Evolutionary conservation across 1,140 invertebrate species (phyloP).

Genomic region (Tachypleus tridentatus): DNA sequence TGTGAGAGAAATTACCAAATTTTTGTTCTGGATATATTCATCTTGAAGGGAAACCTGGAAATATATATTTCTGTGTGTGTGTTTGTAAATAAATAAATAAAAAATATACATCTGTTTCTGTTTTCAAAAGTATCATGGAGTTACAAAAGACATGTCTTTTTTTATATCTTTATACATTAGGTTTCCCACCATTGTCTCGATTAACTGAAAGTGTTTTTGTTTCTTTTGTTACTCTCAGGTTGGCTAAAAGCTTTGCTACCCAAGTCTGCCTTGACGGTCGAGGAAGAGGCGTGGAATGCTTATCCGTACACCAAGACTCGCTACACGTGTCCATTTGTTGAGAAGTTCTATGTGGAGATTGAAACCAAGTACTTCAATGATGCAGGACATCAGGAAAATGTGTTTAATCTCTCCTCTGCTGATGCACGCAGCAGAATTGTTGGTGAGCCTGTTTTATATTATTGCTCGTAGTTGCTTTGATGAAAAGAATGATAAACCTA

Average conservation of each 20-base stretch:
- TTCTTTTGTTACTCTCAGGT: constrained; percentile 36
- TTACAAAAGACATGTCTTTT: too few relatives aligned
- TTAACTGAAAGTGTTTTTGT: neutral
- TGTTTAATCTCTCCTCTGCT: constrained; percentile 75
- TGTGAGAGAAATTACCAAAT: too few relatives aligned
- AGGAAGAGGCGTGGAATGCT: constrained; percentile 98
- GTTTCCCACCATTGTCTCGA: too few relatives aligned
- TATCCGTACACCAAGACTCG: constrained; percentile 98
- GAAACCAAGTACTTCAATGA: constrained; percentile 95
- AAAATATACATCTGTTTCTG: too few relatives aligned
- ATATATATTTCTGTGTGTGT: too few relatives aligned
- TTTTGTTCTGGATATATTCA: too few relatives aligned
- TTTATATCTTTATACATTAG: too few relatives aligned
- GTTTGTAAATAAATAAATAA: too few relatives aligned
- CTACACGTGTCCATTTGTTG: constrained; percentile 93
- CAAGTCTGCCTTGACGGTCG: constrained; percentile 86
- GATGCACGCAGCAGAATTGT: constrained; percentile 72
- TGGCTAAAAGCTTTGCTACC: constrained; percentile 87
- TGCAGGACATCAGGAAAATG: constrained; percentile 91
- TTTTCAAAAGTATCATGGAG: too few relatives aligned
- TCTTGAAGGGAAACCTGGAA: too few relatives aligned
- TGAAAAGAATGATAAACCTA: too few relatives aligned
- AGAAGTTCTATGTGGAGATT: constrained; percentile 95
- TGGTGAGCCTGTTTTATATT: constrained; percentile 46
- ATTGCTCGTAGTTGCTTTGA: neutral